phyloP scores from a whole-genome alignment of 2,797 vertebrate species.

The Myioborus miniatus region DNA sequence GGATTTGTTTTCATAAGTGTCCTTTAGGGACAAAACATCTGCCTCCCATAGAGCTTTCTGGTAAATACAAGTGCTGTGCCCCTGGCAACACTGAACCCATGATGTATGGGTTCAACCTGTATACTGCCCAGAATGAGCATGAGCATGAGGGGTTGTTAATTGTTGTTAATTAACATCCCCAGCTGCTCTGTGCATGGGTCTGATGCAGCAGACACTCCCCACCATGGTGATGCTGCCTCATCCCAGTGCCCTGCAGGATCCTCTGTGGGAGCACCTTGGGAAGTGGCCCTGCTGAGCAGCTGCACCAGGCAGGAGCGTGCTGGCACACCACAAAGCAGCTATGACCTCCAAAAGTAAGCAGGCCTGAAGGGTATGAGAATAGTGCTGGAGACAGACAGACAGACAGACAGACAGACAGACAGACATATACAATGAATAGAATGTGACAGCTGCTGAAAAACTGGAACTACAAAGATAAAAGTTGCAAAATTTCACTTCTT shows the following conservation, averaged over 20 bases:
- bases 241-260: background rate
- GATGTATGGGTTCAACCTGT: background rate
- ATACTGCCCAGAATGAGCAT: background rate
- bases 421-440: background rate
- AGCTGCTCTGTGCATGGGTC: background rate
- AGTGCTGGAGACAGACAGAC: background rate
- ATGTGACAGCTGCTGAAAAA: background rate
- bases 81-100: background rate
- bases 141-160: background rate
- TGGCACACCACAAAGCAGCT: background rate
- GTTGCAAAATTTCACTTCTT: background rate
- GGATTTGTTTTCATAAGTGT: background rate
- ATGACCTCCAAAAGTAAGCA: background rate
- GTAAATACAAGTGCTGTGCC: background rate
- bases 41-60: background rate
- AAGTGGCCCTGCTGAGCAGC: background rate
- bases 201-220: background rate
- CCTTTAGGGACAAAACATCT: background rate
- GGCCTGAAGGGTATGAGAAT: background rate
- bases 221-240: background rate
- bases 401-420: background rate
- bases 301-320: background rate
- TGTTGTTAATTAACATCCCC: background rate
- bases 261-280: background rate
- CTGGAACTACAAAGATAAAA: background rate